Base-by-base conservation (phyloP, 2,113 vertebrate genomes). In the Gadus macrocephalus region DNA sequence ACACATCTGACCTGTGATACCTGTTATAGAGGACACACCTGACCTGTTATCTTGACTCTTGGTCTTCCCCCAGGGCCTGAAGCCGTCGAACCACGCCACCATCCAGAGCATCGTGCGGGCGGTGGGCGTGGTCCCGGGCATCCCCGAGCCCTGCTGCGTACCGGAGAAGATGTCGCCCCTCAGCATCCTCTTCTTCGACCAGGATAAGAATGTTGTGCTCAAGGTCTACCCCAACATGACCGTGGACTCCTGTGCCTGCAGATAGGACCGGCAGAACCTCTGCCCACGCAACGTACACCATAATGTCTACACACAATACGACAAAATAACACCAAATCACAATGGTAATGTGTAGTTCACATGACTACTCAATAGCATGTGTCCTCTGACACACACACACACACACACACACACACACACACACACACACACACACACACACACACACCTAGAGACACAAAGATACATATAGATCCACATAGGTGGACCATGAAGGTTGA, bases 161-260 rank as follows among this genome's bases (percentile, higher is more conserved):
- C 97, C 97, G 0, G 96, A 98, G 81, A 97, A 94, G 89, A 98
- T 98, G 96, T 95, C 97, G 2, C 93, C 96, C 0, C 95, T 99
- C 73, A 98, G 94, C 69, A 97, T 99, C 86, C 91, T 99, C 8
- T 99, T 97, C 90, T 94, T 99, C 0, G 97, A 99, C 0, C 95
- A 98, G 82, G 96, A 98, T 81, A 95, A 94, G 83, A 98, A 98
- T 0, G 96, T 99, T 59, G 96, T 98, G 65, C 94, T 99, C 65
- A 98, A 98, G 79, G 95, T 98, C 15, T 99, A 98, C 70, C 96
- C 97, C 77, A 98, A 97, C 89, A 99, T 98, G 97, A 97, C 94
- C 68, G 97, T 96, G 67, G 96, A 98, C 72, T 96, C 95, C 17
- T 99, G 97, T 6, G 96, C 93, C 0, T 99, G 97, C 85, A 93